Conservation (phyloP, 2,113 vertebrate species). For the Phrynosoma blainvillii region DNA sequence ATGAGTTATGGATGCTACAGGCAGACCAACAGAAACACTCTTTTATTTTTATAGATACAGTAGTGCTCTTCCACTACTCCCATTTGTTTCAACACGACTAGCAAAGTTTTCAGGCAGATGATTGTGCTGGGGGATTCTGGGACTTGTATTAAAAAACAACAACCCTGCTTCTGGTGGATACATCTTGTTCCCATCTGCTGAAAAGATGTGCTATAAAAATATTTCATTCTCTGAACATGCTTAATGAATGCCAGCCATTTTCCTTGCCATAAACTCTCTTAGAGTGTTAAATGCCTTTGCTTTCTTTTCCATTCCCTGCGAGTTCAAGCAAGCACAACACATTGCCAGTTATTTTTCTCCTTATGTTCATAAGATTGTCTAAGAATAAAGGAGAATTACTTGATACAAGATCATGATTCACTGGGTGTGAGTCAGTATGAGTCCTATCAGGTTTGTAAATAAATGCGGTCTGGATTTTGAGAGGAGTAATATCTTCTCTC, state of each 20-base stretch:
- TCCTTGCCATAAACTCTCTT: constrained; percentile 35
- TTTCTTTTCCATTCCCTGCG: constrained; percentile 56
- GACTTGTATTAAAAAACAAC: too few species aligned
- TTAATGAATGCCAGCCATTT: constrained; percentile 26
- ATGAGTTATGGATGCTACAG: too few species aligned
- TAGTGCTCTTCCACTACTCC: too few species aligned
- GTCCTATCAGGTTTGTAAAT: not conserved
- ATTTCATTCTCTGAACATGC: constrained; percentile 26
- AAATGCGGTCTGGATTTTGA: not conserved
- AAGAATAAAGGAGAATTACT: constrained; percentile 58
- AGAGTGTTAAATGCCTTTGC: constrained; percentile 57
- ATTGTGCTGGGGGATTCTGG: too few species aligned
- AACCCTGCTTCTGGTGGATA: not conserved
- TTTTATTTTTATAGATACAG: not conserved
- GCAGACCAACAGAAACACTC: too few species aligned
- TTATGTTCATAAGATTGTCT: constrained; percentile 46
- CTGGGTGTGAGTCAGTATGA: not conserved
- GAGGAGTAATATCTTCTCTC: not conserved
- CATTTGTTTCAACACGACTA: not conserved
- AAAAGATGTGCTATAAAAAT: not conserved
- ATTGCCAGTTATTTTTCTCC: constrained; percentile 65
- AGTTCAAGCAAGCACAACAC: constrained; percentile 74
- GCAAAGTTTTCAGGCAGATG: too few species aligned
- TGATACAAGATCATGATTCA: constrained; percentile 24
- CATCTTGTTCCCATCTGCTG: not conserved